These are phyloP conservation scores for Drosophila dunni DNA, from an alignment of 1,140 invertebrate species.

Conservation along the genomic window DNA sequence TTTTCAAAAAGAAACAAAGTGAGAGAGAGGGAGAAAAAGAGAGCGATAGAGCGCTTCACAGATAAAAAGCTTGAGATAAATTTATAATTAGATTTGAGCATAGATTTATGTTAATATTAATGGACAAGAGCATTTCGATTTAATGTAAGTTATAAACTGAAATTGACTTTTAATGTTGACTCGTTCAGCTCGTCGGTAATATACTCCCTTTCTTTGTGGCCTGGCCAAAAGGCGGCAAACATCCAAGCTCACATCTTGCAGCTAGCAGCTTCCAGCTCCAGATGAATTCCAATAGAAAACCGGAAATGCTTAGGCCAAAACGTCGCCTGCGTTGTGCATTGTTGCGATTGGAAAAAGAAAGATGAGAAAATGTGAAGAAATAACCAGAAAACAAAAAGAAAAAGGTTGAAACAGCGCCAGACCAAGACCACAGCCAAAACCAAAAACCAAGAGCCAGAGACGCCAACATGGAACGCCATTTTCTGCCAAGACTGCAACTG, in stretches of 20 bases:
- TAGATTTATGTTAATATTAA: conserved; percentile 78
- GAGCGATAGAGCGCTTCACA: neutral
- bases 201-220: neutral
- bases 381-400: neutral
- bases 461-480: conserved; percentile 65
- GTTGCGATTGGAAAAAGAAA: conserved; percentile 52
- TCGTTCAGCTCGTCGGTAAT: conserved; percentile 15
- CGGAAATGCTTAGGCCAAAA: conserved; percentile 68
- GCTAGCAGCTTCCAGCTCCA: conserved; percentile 3
- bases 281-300: conserved; percentile 70
- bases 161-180: conserved; percentile 59
- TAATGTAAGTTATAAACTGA: conserved; percentile 59
- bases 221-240: conserved; percentile 31
- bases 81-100: conserved; percentile 74
- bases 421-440: conserved; percentile 27
- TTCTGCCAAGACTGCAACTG: conserved; percentile 48
- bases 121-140: conserved; percentile 50
- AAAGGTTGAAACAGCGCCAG: conserved; percentile 26
- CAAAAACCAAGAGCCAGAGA: conserved; percentile 52
- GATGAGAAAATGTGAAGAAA: neutral
- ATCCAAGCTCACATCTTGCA: conserved; percentile 24
- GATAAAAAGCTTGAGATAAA: conserved; percentile 70
- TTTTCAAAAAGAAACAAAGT: neutral
- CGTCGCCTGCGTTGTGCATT: conserved; percentile 41
- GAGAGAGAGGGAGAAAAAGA: neutral